Evolutionary conservation across 2,797 vertebrate genomes (phyloP).

Genomic region (Liasis olivaceus): DNA sequence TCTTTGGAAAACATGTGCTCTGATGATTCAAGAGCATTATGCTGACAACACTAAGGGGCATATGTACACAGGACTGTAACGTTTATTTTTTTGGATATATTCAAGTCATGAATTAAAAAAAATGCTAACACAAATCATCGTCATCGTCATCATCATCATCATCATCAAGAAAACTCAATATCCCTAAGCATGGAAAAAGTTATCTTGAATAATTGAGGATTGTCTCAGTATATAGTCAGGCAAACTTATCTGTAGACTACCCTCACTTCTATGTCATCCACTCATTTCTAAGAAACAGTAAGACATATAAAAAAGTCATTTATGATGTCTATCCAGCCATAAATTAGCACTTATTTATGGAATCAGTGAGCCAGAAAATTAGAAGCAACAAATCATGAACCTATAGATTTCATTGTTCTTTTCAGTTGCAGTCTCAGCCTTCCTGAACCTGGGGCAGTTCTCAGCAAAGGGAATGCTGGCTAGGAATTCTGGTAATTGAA

Average conservation of each 20-base stretch:
- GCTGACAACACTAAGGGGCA: not conserved
- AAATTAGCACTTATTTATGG: not conserved
- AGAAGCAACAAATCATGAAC: not conserved
- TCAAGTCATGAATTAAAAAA: not conserved
- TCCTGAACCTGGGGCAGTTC: not conserved
- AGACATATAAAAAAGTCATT: not conserved
- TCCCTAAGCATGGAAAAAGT: slow-evolving; percentile 3
- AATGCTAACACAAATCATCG: not conserved
- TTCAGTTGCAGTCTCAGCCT: not conserved
- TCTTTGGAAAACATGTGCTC: not conserved
- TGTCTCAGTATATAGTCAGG: not conserved
- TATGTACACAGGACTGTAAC: not conserved
- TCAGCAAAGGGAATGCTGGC: not conserved
- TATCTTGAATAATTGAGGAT: slow-evolving; percentile 1
- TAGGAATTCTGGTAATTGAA: not conserved
- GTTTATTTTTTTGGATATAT: not conserved
- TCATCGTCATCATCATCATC: no score
- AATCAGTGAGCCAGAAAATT: not conserved
- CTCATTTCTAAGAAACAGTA: not conserved
- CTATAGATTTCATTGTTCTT: not conserved
- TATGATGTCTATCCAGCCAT: not conserved
- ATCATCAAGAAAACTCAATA: not conserved
- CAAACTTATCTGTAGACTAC: slow-evolving; percentile 4
- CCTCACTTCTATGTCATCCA: not conserved
- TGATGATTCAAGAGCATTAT: not conserved